Percentiles rank a stretch among this genome's conserved stretches.
These are phyloP conservation scores for Mycteria americana DNA, from an alignment of 2,797 vertebrate species.

Conservation along the genomic window DNA sequence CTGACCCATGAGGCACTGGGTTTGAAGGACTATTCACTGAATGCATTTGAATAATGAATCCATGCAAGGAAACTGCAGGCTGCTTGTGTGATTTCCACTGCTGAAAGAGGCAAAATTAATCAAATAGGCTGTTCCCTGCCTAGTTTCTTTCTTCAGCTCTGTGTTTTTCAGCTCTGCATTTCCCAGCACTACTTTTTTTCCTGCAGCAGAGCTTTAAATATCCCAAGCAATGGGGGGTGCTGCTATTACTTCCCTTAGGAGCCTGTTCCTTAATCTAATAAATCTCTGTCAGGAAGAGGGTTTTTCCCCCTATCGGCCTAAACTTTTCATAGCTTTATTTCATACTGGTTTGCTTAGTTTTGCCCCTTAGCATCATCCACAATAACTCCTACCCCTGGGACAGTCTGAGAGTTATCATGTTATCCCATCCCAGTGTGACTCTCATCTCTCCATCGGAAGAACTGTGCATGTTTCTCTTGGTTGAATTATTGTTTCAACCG, in stretches of 20 bases:
- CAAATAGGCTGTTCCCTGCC: not conserved
- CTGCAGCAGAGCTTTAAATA: not conserved
- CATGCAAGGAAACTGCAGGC: not conserved
- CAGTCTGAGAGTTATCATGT: too few species aligned
- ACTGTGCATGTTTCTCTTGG: not conserved
- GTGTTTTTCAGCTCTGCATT: not conserved
- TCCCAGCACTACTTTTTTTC: not conserved
- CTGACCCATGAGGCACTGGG: not conserved
- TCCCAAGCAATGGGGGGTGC: not conserved
- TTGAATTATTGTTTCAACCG: not conserved
- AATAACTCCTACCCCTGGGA: not conserved
- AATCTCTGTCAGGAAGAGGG: not conserved
- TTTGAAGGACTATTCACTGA: not conserved
- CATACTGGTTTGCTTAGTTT: not conserved
- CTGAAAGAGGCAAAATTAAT: not conserved
- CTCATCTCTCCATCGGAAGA: not conserved
- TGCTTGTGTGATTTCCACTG: not conserved
- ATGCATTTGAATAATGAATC: not conserved
- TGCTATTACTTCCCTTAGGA: not conserved
- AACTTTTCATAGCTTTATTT: not conserved
- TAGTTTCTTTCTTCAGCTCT: not conserved
- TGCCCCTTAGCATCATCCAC: not conserved
- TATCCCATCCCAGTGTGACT: not conserved
- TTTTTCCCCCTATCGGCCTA: not conserved
- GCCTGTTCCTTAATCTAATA: not conserved